A percentile compares a stretch with the other conserved stretches of the same genome.
Conservation (phyloP, 1,140 invertebrate species). For the Pararge aegeria region DNA sequence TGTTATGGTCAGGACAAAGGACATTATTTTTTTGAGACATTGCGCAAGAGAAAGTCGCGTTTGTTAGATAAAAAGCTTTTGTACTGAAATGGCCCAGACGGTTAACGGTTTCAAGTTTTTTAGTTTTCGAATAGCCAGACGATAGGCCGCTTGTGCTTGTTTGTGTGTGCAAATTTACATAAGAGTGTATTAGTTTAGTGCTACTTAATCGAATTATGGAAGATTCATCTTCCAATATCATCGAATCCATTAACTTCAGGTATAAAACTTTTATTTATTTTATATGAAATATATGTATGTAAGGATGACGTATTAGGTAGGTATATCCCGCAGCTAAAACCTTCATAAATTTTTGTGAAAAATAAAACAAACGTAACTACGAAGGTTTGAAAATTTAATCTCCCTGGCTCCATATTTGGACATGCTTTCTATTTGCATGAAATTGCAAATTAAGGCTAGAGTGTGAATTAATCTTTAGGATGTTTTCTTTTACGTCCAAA, state of each 20-base stretch:
- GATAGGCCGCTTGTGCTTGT: constrained; percentile 59
- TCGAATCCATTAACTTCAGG: too few relatives aligned
- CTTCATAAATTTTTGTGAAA: not conserved
- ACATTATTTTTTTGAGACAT: constrained; percentile 53
- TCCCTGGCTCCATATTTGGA: not conserved
- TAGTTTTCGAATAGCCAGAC: constrained; percentile 60
- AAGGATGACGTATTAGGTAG: too few relatives aligned
- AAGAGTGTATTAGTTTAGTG: constrained; percentile 12
- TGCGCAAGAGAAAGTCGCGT: constrained; percentile 68
- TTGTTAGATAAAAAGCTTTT: constrained; percentile 60
- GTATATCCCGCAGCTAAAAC: not conserved
- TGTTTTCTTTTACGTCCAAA: too few relatives aligned
- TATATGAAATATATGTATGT: too few relatives aligned
- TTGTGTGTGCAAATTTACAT: constrained; percentile 32
- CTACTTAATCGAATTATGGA: not conserved
- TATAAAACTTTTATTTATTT: too few relatives aligned
- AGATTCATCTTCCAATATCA: not conserved
- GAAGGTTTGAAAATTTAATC: not conserved
- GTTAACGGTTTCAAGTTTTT: constrained; percentile 62
- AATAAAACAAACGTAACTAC: not conserved
- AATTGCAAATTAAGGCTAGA: not conserved
- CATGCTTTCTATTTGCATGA: not conserved
- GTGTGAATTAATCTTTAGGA: not conserved
- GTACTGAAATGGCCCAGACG: constrained; percentile 54
- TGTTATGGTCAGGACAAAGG: constrained; percentile 48